Base-by-base conservation (phyloP, 2,888 invertebrate species). In the Heterodera filipjevi region DNA sequence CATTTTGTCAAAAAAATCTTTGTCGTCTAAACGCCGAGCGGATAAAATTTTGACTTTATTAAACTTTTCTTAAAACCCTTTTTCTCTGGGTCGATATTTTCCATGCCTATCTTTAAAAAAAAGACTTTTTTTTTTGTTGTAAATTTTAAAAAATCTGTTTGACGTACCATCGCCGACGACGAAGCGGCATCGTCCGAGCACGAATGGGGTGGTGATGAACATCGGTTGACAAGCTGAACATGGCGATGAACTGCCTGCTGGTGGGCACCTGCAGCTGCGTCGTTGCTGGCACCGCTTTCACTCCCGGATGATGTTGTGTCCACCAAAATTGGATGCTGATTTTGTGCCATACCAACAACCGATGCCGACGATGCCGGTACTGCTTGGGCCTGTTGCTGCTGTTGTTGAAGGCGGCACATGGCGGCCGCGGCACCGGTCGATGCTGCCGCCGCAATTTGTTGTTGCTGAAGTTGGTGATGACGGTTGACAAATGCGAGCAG, bases 401-500 rank as follows among this genome's bases (percentile, higher is more conserved):
- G 49, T 53, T 16, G n/a, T 59, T 59, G 59, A 5, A 27, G 59
- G 59, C n/a, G 27, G n/a, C 59, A 27, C 8, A 73, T 68, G 35
- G 68, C 64, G 32, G 30, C 68, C 1, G 76, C 74, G 3, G 39
- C 66, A 33, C 22, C 30, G 71, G 39, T 59, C 27, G 72, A 8
- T 22, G 59, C 16, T 76, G 74, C n/a, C 35, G 73, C 70, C 30
- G 76, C 53, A 32, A 77, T 35, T 32, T n/a, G 27, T 27, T 77
- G 49, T 22, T 73, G 73, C 35, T 46, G 79, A 30, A 68, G 72
- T 59, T 71, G 80, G 10, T 79, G 78, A 10, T 80, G 75, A 32
- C 80, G 77, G 32, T 82, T 80, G 32, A 82, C 81, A 64, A 82
- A 83, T 30, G 82, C 82, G 44, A 82, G 46, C 46, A 82, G 79